Conservation (phyloP, 2,888 invertebrate genomes). For the Frankliniella fusca region DNA sequence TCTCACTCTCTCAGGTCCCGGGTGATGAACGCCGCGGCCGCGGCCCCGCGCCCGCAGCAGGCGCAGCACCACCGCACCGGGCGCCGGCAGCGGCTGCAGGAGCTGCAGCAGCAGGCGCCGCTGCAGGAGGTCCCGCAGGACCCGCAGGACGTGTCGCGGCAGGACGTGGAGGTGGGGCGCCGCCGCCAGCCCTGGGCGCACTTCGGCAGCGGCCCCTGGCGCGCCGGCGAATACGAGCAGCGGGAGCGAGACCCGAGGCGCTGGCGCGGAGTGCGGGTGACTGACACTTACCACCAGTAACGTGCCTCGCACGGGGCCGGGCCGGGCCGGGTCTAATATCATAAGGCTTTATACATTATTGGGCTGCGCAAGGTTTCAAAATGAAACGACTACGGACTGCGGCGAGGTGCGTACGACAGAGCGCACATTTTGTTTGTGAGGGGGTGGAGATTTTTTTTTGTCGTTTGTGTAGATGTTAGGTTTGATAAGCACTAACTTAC, state of each 20-base stretch:
- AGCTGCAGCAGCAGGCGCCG: neutral
- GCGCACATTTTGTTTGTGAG: too few relatives aligned
- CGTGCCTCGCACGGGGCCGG: neutral
- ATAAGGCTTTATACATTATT: too few relatives aligned
- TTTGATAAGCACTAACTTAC: too few relatives aligned
- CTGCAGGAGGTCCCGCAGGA: neutral
- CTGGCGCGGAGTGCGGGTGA: neutral
- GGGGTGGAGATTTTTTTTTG: too few relatives aligned
- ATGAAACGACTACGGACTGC: too few relatives aligned
- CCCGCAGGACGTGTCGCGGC: neutral
- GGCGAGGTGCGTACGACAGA: too few relatives aligned
- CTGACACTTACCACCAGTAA: neutral
- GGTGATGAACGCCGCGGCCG: neutral
- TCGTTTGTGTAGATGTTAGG: too few relatives aligned
- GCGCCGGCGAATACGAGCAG: neutral
- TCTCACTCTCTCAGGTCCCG: neutral
- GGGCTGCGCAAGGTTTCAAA: too few relatives aligned
- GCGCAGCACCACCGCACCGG: neutral
- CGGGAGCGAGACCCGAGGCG: neutral
- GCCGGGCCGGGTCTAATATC: too few relatives aligned
- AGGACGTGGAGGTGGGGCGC: neutral
- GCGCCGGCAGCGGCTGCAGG: neutral
- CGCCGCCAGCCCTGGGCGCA: neutral
- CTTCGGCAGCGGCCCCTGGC: neutral
- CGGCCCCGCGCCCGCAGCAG: neutral